Conservation (phyloP, 2,888 invertebrate species). For the Chouioia cunea region DNA sequence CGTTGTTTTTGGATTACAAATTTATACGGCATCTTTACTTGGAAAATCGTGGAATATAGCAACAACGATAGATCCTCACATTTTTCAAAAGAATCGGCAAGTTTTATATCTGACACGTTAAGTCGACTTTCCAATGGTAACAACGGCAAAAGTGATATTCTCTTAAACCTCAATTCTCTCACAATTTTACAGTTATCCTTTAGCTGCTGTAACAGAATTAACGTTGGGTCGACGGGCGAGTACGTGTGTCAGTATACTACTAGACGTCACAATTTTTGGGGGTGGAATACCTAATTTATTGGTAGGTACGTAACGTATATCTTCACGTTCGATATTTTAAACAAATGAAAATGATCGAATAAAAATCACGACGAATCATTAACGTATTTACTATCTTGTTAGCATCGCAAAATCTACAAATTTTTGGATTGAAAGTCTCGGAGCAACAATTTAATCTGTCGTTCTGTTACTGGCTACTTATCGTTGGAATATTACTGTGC, state of each 20-base stretch:
- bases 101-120: conserved; percentile 15
- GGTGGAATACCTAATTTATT: conserved; percentile 85
- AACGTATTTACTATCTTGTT: conserved; percentile 32
- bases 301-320: conserved; percentile 71
- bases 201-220: conserved; percentile 85
- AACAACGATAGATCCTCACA: conserved; percentile 77
- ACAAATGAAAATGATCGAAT: neutral
- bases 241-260: conserved; percentile 76
- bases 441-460: conserved; percentile 76
- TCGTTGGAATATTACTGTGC: conserved; percentile 80
- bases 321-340: neutral
- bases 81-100: conserved; percentile 73
- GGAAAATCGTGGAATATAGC: conserved; percentile 88
- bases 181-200: conserved; percentile 81
- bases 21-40: conserved; percentile 85
- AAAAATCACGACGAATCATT: neutral
- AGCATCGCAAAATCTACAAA: conserved; percentile 85
- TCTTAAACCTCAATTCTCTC: neutral
- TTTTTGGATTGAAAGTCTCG: conserved; percentile 81
- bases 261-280: conserved; percentile 83
- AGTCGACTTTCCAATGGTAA: too few species aligned
- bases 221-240: conserved; percentile 78
- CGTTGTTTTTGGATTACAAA: conserved; percentile 77
- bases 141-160: conserved; percentile 10
- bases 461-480: conserved; percentile 86